A percentile compares a stretch with the other conserved stretches of the same genome.
phyloP scores from a whole-genome alignment of 2,113 vertebrate genomes.

The Actenoides hombroni region DNA sequence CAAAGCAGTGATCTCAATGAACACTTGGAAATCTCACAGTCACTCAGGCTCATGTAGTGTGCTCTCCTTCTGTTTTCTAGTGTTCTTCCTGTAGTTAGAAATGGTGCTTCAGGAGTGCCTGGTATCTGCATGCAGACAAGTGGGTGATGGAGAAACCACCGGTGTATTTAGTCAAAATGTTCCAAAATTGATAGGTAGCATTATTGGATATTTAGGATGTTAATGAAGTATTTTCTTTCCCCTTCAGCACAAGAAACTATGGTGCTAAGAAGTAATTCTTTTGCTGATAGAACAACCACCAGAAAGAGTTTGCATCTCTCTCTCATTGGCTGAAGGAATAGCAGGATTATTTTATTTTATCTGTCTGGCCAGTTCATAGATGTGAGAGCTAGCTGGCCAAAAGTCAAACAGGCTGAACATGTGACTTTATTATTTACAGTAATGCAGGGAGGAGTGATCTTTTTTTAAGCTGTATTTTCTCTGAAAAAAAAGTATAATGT shows the following conservation, averaged over 20 bases:
- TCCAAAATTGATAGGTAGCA: not conserved
- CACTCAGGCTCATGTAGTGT: not conserved
- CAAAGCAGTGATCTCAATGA: not conserved
- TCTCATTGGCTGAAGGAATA: not conserved
- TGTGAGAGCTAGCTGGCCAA: not conserved
- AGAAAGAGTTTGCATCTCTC: not conserved
- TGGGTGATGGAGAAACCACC: not conserved
- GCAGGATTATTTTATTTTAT: not conserved
- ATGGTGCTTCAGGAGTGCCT: not conserved
- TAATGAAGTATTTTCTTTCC: not conserved
- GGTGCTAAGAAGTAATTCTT: not conserved
- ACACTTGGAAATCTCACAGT: not conserved
- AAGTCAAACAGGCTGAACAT: not conserved
- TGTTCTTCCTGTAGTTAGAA: not conserved
- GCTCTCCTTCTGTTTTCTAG: not conserved
- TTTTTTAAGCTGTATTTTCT: not conserved
- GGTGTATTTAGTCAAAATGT: not conserved
- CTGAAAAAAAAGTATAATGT: not conserved
- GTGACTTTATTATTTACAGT: not conserved
- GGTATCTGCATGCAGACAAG: fast-evolving
- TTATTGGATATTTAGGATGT: not conserved
- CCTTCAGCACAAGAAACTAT: not conserved
- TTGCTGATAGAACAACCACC: not conserved
- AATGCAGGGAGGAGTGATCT: not conserved
- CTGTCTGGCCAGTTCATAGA: not conserved